These are phyloP conservation scores for Thelaira solivaga DNA, from an alignment of 2,888 invertebrate genomes.

Conservation along the genomic window DNA sequence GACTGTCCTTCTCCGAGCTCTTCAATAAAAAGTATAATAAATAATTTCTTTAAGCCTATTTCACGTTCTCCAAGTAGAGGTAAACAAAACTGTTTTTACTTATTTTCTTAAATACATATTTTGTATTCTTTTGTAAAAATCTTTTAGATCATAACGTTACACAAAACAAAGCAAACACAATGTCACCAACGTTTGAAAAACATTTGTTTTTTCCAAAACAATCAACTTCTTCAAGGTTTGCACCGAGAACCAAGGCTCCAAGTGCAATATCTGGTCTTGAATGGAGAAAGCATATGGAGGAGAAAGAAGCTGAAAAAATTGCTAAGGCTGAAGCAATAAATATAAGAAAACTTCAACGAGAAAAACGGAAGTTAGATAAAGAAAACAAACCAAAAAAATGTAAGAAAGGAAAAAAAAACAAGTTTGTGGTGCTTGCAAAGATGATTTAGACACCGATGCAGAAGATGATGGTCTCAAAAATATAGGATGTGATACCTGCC, in stretches of 20 bases:
- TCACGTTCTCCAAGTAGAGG: too few species aligned
- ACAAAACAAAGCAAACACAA: too few species aligned
- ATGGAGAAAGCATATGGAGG: conserved; percentile 2
- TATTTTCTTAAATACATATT: not conserved
- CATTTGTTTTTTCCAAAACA: too few species aligned
- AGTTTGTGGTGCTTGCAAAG: not conserved
- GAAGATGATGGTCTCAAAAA: conserved; percentile 5
- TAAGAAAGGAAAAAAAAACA: not conserved
- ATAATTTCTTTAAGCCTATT: too few species aligned
- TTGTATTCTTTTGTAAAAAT: too few species aligned
- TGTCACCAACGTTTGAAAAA: too few species aligned
- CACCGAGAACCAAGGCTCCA: conserved; percentile 16
- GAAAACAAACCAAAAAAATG: conserved; percentile 12
- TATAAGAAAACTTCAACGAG: conserved; percentile 8
- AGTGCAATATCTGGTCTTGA: conserved; percentile 29
- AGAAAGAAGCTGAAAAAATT: not conserved
- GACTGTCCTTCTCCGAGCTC: not conserved
- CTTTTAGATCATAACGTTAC: too few species aligned
- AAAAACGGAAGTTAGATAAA: conserved; percentile 16
- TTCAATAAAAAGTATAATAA: too few species aligned
- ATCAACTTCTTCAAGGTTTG: too few species aligned
- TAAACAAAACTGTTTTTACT: too few species aligned
- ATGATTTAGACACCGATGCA: not conserved
- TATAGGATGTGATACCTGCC: conserved; percentile 5
- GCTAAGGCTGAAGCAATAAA: conserved; percentile 20